phyloP scores from a whole-genome alignment of 2,797 vertebrate species.

The Acanthornis magna region DNA sequence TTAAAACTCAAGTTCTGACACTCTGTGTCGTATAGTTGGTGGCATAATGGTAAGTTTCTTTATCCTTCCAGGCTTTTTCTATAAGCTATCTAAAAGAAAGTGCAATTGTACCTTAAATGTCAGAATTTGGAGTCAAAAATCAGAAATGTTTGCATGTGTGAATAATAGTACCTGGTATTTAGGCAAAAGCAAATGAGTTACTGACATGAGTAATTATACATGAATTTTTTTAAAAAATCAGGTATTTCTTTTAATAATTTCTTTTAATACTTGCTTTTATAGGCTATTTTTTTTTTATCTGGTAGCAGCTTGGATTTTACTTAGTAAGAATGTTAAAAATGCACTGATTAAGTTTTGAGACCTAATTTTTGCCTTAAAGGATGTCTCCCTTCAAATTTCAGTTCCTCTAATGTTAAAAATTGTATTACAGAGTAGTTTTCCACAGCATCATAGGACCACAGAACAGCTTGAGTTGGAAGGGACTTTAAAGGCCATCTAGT shows the following conservation, averaged over 20 bases:
- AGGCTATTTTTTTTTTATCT: conserved; percentile 32
- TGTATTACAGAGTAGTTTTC: background rate
- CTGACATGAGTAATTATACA: background rate
- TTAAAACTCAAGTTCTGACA: conserved; percentile 43
- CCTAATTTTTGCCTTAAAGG: conserved; percentile 44
- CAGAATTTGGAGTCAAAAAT: background rate
- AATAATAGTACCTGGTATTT: conserved; percentile 14
- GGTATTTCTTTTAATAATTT: conserved; percentile 20
- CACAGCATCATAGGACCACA: background rate
- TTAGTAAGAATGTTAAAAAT: conserved; percentile 32
- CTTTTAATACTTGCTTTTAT: background rate
- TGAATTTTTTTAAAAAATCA: conserved; percentile 14
- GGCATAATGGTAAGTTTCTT: conserved; percentile 14
- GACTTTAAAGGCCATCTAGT: background rate
- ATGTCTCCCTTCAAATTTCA: background rate
- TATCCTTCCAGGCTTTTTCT: conserved; percentile 29
- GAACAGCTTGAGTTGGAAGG: background rate
- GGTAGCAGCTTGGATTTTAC: conserved; percentile 27
- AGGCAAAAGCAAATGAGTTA: conserved; percentile 5
- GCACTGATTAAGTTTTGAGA: conserved; percentile 43
- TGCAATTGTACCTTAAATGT: conserved; percentile 26
- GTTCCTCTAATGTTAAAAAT: background rate
- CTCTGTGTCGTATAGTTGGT: background rate
- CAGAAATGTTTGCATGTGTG: conserved; percentile 12
- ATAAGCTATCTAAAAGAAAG: conserved; percentile 9